Conservation (phyloP, 2,888 invertebrate genomes). For the Protophormia terraenovae region DNA sequence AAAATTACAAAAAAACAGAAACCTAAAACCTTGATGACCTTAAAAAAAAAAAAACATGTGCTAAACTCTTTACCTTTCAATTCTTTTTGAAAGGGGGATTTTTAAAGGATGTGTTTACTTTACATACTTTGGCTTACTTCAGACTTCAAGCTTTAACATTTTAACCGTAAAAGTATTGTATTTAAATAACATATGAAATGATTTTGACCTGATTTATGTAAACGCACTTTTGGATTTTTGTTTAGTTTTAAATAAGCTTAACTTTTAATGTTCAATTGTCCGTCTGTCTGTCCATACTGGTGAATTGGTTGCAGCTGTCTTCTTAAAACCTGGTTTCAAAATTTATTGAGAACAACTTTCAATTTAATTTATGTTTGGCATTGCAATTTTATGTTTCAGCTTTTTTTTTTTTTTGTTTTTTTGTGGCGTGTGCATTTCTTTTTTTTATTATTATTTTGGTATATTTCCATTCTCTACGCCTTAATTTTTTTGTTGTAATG, state of each 20-base stretch:
- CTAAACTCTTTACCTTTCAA: conserved; percentile 21
- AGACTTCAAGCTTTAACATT: conserved; percentile 1
- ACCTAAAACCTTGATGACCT: conserved; percentile 60
- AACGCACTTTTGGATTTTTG: conserved; percentile 48
- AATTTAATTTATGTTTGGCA: conserved; percentile 61
- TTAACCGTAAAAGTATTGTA: no score
- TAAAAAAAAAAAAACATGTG: conserved; percentile 53
- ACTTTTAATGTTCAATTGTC: neutral
- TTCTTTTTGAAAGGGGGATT: conserved; percentile 14
- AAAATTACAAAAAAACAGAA: conserved; percentile 16
- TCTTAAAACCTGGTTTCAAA: conserved; percentile 46
- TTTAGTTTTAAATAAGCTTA: conserved; percentile 9
- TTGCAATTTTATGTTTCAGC: conserved; percentile 26
- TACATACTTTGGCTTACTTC: conserved; percentile 8
- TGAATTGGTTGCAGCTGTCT: conserved; percentile 53
- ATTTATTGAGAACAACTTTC: conserved; percentile 63
- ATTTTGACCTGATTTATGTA: conserved; percentile 67
- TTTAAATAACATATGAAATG: conserved; percentile 42
- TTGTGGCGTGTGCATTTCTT: conserved; percentile 30
- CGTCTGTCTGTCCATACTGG: neutral
- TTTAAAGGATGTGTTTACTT: conserved; percentile 36
- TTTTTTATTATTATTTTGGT: no score
- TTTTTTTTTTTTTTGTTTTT: neutral
- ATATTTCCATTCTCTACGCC: conserved; percentile 37
- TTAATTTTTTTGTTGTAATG: neutral